These are phyloP conservation scores for Ahaetulla prasina DNA, from an alignment of 2,113 vertebrate species.

Conservation along the genomic window DNA sequence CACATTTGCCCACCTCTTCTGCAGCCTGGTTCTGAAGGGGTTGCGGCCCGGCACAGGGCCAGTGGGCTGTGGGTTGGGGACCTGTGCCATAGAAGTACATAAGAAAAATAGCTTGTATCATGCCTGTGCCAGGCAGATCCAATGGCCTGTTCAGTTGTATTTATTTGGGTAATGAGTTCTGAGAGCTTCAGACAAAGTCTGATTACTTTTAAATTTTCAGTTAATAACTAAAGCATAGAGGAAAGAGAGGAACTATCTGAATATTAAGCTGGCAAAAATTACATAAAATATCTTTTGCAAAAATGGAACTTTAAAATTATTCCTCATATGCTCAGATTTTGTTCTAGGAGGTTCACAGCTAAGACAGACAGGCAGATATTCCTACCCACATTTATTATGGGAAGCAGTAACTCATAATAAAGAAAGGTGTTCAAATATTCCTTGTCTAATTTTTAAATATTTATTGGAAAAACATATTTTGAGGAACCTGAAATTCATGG, in stretches of 20 bases:
- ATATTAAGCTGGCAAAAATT: background rate
- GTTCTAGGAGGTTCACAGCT: background rate
- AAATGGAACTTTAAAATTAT: background rate
- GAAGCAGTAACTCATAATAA: background rate
- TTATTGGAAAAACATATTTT: slow-evolving; percentile 9
- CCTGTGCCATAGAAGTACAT: background rate
- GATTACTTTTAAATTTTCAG: background rate
- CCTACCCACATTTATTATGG: background rate
- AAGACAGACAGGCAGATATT: background rate
- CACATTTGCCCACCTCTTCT: background rate
- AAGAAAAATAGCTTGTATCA: background rate
- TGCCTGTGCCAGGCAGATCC: background rate
- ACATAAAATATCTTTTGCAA: background rate
- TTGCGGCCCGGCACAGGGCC: background rate
- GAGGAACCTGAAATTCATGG: background rate
- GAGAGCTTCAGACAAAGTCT: background rate
- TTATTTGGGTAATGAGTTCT: background rate
- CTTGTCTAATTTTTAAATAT: slow-evolving; percentile 12
- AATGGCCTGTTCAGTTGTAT: background rate
- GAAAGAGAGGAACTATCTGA: background rate
- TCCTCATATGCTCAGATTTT: background rate
- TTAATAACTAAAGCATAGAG: background rate
- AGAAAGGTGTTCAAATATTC: background rate
- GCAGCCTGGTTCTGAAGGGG: background rate
- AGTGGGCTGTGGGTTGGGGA: background rate